These are phyloP conservation scores for Theodoxus fluviatilis DNA, from an alignment of 2,888 invertebrate species.

Conservation along the genomic window DNA sequence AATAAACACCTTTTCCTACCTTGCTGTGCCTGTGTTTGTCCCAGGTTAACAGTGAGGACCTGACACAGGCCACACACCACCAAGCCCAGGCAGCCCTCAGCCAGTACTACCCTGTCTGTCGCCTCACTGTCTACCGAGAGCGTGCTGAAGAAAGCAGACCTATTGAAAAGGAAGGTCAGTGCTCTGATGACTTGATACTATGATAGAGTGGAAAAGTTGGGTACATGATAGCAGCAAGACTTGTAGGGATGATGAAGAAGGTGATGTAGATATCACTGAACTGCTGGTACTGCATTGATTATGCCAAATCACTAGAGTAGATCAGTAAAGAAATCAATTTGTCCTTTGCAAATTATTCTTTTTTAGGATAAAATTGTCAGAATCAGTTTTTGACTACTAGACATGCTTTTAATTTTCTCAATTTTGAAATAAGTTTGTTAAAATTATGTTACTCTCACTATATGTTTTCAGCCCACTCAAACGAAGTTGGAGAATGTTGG, in stretches of 20 bases:
- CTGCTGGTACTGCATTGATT: no score
- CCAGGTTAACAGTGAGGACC: conserved; percentile 63
- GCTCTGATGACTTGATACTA: background rate
- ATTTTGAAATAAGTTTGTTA: background rate
- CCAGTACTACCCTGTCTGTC: conserved; percentile 62
- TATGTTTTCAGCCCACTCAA: background rate
- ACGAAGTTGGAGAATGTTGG: background rate
- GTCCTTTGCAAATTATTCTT: no score
- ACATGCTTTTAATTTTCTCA: no score
- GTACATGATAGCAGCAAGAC: background rate
- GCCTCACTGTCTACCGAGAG: conserved; percentile 67
- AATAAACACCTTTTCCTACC: background rate
- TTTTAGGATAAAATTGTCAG: no score
- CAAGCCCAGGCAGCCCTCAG: conserved; percentile 61
- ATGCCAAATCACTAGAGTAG: no score
- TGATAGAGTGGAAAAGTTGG: background rate
- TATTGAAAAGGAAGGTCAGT: conserved; percentile 62
- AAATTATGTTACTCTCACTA: background rate
- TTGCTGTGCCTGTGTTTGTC: conserved; percentile 17
- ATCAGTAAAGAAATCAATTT: no score
- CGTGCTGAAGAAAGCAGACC: conserved; percentile 60
- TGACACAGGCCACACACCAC: conserved; percentile 60
- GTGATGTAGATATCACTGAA: no score
- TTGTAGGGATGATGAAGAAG: background rate
- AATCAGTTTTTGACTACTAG: no score